A percentile compares a stretch with the other conserved stretches of the same genome.
Conservation (phyloP, 1,140 invertebrate species). For the Eumeta japonica region DNA sequence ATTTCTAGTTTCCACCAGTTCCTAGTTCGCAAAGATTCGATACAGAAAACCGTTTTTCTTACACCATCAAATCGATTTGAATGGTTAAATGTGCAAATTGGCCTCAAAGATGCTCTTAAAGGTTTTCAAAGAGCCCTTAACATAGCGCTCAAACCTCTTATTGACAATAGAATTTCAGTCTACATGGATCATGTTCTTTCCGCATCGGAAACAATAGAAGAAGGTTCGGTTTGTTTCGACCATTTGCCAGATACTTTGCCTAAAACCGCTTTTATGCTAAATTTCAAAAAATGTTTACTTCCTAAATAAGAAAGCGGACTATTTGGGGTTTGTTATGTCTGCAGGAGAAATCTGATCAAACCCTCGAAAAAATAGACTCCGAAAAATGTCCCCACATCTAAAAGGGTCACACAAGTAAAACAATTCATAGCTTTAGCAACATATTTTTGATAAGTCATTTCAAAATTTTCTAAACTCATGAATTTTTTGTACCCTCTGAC, state of each 20-base stretch:
- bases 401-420: slow-evolving; percentile 20
- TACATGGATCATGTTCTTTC: slow-evolving; percentile 19
- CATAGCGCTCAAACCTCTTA: slow-evolving; percentile 7
- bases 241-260: slow-evolving; percentile 10
- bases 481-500: slow-evolving; percentile 17
- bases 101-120: slow-evolving; percentile 23
- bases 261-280: slow-evolving; percentile 17
- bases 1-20: slow-evolving; percentile 50
- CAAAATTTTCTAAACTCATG: slow-evolving; percentile 18
- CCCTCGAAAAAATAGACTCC: slow-evolving; percentile 13
- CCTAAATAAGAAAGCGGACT: slow-evolving; percentile 15
- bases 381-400: slow-evolving; percentile 13
- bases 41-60: slow-evolving; percentile 44
- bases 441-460: slow-evolving; percentile 28
- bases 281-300: slow-evolving; percentile 20
- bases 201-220: slow-evolving; percentile 10
- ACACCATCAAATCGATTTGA: slow-evolving; percentile 32
- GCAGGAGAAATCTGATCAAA: slow-evolving; percentile 11
- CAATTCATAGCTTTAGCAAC: slow-evolving; percentile 21
- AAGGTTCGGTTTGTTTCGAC: slow-evolving; percentile 12
- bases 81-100: slow-evolving; percentile 23
- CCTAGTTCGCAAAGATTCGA: slow-evolving; percentile 28
- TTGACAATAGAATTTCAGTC: slow-evolving; percentile 6
- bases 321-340: slow-evolving; percentile 11
- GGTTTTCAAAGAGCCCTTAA: slow-evolving; percentile 29